These are phyloP conservation scores for Azorinus chamasolen DNA, from an alignment of 2,888 invertebrate species.

Conservation along the genomic window DNA sequence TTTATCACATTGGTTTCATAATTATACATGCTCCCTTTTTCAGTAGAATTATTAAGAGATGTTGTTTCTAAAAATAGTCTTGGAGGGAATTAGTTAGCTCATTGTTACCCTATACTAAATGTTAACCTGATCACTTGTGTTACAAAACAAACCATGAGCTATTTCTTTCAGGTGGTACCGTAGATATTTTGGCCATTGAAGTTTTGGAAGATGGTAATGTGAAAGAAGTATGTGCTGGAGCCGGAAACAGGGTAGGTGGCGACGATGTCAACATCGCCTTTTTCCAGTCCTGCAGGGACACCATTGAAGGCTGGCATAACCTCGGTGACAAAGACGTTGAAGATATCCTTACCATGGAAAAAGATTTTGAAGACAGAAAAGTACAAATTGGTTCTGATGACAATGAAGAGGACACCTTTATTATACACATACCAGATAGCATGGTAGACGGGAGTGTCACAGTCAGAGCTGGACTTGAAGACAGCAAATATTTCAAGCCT, in stretches of 20 bases:
- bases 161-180: too few relatives aligned
- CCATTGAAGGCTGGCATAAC: conserved; percentile 29
- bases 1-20: too few relatives aligned
- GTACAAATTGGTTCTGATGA: conserved; percentile 22
- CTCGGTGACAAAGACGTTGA: conserved; percentile 5
- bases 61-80: too few relatives aligned
- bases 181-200: too few relatives aligned
- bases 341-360: conserved; percentile 36
- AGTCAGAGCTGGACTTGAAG: background rate
- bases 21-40: too few relatives aligned
- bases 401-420: too few relatives aligned
- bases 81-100: too few relatives aligned
- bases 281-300: conserved; percentile 26
- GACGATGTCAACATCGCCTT: conserved; percentile 44
- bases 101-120: too few relatives aligned
- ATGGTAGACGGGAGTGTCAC: background rate
- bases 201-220: conserved; percentile 23
- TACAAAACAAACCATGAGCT: too few relatives aligned
- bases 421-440: too few relatives aligned
- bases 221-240: conserved; percentile 17
- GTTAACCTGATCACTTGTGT: too few relatives aligned
- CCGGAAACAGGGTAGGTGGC: conserved; percentile 27
- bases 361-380: conserved; percentile 44
- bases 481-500: conserved; percentile 5
- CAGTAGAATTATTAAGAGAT: too few relatives aligned